A percentile compares a stretch with the other conserved stretches of the same genome.
Conservation (phyloP, 2,113 vertebrate species). For the Syngnathus scovelli region DNA sequence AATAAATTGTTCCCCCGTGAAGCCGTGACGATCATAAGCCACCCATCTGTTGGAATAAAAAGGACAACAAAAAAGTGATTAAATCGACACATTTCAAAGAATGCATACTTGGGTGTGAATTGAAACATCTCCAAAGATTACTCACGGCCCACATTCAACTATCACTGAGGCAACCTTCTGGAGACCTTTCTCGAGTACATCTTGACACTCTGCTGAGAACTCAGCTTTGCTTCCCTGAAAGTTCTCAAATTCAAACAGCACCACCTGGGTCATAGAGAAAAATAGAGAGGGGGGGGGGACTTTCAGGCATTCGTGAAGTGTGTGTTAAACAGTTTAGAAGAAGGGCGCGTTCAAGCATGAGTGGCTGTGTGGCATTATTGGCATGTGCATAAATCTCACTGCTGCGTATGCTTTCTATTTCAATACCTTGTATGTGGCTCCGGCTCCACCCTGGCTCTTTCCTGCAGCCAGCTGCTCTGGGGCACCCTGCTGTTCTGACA, state of each 20-base stretch:
- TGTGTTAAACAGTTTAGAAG: not conserved
- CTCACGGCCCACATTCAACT: constrained; percentile 78
- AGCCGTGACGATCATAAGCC: constrained; percentile 78
- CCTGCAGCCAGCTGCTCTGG: constrained; percentile 80
- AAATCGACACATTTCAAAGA: not conserved
- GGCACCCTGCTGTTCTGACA: constrained; percentile 80
- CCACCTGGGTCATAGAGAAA: constrained; percentile 42
- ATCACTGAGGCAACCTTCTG: constrained; percentile 87
- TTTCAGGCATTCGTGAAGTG: not conserved
- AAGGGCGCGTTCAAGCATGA: not conserved
- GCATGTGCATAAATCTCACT: not conserved
- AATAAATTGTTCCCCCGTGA: constrained; percentile 82
- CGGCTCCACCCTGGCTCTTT: constrained; percentile 78
- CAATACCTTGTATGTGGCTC: constrained; percentile 79
- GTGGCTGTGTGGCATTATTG: not conserved
- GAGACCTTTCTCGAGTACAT: constrained; percentile 77
- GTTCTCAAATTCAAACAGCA: constrained; percentile 80
- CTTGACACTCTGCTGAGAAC: constrained; percentile 64
- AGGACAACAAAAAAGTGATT: not conserved
- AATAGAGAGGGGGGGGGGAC: too few relatives aligned
- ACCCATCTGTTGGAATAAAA: constrained; percentile 73
- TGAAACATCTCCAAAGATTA: not conserved
- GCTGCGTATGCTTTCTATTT: not conserved
- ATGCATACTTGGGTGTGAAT: not conserved
- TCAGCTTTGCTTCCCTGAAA: constrained; percentile 78